A percentile compares a stretch with the other conserved stretches of the same genome.
Conservation (phyloP, 2,888 invertebrate species). For the Dryococelus australis region DNA sequence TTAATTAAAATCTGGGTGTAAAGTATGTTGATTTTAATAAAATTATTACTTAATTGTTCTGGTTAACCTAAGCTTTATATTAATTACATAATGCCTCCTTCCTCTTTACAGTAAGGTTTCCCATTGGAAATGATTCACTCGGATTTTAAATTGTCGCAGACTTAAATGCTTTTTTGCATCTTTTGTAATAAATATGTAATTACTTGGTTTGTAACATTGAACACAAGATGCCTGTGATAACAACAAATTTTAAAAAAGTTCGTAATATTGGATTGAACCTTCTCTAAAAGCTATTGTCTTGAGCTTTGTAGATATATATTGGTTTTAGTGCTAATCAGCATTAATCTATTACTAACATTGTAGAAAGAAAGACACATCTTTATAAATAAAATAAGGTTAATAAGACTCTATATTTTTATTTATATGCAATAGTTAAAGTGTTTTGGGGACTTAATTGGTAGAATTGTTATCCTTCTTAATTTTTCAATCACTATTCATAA, state of each 20-base stretch:
- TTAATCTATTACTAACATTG: slow-evolving; percentile 7
- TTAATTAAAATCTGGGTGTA: slow-evolving; percentile 34
- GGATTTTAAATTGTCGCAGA: slow-evolving; percentile 34
- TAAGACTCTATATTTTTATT: neutral
- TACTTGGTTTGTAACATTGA: slow-evolving; percentile 10
- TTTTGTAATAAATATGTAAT: slow-evolving; percentile 7
- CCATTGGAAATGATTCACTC: slow-evolving; percentile 46
- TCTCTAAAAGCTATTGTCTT: slow-evolving; percentile 26
- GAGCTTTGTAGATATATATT: slow-evolving; percentile 6
- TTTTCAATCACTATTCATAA: no score
- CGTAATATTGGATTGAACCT: neutral
- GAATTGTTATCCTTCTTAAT: no score
- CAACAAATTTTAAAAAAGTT: neutral
- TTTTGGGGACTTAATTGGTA: neutral
- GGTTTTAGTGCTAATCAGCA: neutral
- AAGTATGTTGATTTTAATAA: slow-evolving; percentile 34
- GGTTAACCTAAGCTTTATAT: slow-evolving; percentile 39
- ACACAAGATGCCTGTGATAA: neutral
- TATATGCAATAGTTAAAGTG: neutral
- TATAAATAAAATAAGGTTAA: neutral
- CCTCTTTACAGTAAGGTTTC: slow-evolving; percentile 48
- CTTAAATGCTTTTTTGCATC: neutral
- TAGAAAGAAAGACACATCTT: neutral
- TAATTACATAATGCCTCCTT: slow-evolving; percentile 43
- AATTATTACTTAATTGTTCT: slow-evolving; percentile 33